Conservation (phyloP, 2,113 vertebrate genomes). For the Anseranas semipalmata region DNA sequence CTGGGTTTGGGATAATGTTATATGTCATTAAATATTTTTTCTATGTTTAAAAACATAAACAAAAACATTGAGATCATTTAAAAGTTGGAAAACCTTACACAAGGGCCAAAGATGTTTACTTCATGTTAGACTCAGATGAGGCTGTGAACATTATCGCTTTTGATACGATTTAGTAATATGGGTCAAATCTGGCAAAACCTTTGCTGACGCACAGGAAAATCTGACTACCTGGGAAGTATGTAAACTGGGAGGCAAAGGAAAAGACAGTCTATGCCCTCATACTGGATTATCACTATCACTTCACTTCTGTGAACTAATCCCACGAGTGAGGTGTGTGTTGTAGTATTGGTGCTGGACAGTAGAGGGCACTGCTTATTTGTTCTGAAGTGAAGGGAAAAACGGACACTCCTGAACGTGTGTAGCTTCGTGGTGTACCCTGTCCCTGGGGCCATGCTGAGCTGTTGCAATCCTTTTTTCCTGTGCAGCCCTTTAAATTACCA, state of each 20-base stretch:
- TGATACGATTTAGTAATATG: not conserved
- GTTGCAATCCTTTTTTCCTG: not conserved
- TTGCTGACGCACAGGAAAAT: not conserved
- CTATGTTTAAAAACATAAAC: not conserved
- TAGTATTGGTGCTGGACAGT: conserved; percentile 6
- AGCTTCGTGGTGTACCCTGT: not conserved
- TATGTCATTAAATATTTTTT: not conserved
- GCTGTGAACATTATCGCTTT: not conserved
- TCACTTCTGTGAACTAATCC: not conserved
- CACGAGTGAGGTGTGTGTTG: not conserved
- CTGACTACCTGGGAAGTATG: not conserved
- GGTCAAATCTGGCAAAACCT: not conserved
- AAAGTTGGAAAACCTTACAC: not conserved
- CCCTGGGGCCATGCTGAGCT: not conserved
- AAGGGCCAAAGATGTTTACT: not conserved
- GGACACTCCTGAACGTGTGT: not conserved
- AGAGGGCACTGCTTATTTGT: conserved; percentile 56
- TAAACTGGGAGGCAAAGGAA: fast-evolving
- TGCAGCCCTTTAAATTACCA: not conserved
- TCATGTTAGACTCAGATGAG: not conserved
- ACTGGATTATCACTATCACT: fast-evolving
- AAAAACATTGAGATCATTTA: not conserved
- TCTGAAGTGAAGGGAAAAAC: not conserved
- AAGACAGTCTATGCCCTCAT: fast-evolving
- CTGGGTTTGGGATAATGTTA: not conserved